Base-by-base conservation (phyloP, 2,888 invertebrate species). In the Calameuta pallipes region DNA sequence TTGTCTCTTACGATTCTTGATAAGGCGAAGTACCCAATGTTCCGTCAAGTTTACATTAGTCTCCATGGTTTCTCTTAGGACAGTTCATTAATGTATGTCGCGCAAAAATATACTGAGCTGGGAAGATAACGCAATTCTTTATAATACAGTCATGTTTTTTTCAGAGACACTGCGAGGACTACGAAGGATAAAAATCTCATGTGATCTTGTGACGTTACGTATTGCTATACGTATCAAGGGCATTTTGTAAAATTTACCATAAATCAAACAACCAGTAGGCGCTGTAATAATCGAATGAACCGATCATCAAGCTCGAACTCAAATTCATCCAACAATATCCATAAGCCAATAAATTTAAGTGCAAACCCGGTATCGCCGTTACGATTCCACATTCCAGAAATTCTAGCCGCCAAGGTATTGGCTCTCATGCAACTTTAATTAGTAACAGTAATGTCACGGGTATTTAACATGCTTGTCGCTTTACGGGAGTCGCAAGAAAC, bases 391-490 rank as follows among this genome's bases (percentile, higher is more conserved):
- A 79, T 79, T 79, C 79, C 79, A 35, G 31, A 76, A 77, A 79
- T 79, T 79, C 74, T 74, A 37, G 75, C 76, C 76, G 74, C n/a
- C 71, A 70, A 79, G 74, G 74, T 79, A 79, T 79, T 76, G 79
- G 37, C 76, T 68, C 79, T 79, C 79, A 79, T 79, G 79, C 79
- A 79, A 79, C 74, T 79, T 79, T 79, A 79, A 79, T 79, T 79
- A 79, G 79, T 79, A 79, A 76, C 79, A 76, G 79, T 77, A 79
- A 79, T 74, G 76, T 79, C 79, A 76, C 76, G 79, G 79, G 74
- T 79, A 79, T 76, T 79, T 79, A 79, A 79, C 79, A 76, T 79
- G 79, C 76, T 79, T 76, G 79, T 79, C 79, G 76, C 76, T 76
- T 79, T 79, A 73, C 74, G 79, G 74, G 76, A 73, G 74, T 74